Conservation (phyloP, 2,797 vertebrate species). For the Centropyge bicolor region DNA sequence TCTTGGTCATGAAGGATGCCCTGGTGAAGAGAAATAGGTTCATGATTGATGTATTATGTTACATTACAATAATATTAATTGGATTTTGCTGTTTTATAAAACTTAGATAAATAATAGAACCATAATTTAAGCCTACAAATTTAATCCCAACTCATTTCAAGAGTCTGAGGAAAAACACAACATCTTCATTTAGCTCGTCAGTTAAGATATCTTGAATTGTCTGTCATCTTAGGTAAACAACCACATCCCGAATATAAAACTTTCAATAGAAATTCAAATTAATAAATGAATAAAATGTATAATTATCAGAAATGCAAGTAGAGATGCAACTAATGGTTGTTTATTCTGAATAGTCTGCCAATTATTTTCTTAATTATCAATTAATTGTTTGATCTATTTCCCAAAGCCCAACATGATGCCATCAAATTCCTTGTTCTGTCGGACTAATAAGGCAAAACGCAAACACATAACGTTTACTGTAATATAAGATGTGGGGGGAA, state of each 20-base stretch:
- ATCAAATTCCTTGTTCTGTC: too few species aligned
- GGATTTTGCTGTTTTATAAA: background rate
- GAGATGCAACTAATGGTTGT: background rate
- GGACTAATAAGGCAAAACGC: too few species aligned
- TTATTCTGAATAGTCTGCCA: background rate
- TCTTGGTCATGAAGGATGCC: constrained; percentile 99
- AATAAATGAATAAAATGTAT: background rate
- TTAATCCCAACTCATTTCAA: background rate
- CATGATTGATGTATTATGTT: background rate
- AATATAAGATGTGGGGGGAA: too few species aligned
- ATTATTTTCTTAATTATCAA: background rate
- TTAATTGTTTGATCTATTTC: background rate
- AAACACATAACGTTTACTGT: too few species aligned
- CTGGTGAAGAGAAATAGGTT: constrained; percentile 81
- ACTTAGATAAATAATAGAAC: background rate
- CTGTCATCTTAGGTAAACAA: background rate
- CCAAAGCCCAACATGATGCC: background rate
- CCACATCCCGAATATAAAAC: background rate
- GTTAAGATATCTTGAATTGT: background rate
- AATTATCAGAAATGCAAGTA: background rate
- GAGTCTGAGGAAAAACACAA: background rate
- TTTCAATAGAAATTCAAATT: background rate
- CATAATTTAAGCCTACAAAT: background rate
- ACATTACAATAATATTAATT: background rate
- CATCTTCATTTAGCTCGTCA: background rate